These are phyloP conservation scores for Zaprionus nigranus DNA, from an alignment of 1,140 invertebrate genomes.

Conservation along the genomic window DNA sequence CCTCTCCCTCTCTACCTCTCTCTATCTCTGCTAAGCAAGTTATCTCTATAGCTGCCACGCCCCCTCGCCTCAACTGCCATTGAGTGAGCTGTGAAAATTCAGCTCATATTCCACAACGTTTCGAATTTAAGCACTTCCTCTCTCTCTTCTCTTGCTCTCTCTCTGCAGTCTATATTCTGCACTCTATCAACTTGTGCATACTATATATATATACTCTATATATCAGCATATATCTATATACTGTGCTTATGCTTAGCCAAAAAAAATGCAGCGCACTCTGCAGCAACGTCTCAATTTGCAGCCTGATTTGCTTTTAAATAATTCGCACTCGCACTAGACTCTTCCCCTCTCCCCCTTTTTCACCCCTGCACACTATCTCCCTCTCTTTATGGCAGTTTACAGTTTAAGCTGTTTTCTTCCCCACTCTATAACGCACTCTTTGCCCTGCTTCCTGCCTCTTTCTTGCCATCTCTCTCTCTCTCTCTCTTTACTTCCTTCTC, in stretches of 20 bases:
- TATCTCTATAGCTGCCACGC: not conserved
- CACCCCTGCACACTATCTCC: not conserved
- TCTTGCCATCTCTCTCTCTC: not conserved
- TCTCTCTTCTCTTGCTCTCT: not conserved
- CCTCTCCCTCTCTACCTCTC: not conserved
- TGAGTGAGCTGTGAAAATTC: not conserved
- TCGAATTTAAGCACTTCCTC: not conserved
- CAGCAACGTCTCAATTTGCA: slow-evolving; percentile 2
- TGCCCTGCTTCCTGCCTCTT: not conserved
- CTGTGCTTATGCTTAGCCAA: not conserved
- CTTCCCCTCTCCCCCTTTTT: not conserved
- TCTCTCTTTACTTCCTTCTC: not conserved
- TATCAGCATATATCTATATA: too few relatives aligned
- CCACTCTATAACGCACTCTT: slow-evolving; percentile 1
- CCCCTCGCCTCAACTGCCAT: not conserved
- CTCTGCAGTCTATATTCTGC: not conserved
- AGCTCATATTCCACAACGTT: not conserved
- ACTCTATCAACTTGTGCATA: not conserved
- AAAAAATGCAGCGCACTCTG: not conserved
- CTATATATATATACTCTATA: not conserved
- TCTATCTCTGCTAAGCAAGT: not conserved
- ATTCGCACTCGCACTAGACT: not conserved
- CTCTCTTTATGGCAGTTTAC: not conserved
- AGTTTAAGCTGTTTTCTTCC: slow-evolving; percentile 5
- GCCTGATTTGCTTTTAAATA: slow-evolving; percentile 1